Evolutionary conservation across 2,113 vertebrate genomes (phyloP), one percentile per base, ranked within the genome.

Genomic region (Artemisiospiza belli): DNA sequence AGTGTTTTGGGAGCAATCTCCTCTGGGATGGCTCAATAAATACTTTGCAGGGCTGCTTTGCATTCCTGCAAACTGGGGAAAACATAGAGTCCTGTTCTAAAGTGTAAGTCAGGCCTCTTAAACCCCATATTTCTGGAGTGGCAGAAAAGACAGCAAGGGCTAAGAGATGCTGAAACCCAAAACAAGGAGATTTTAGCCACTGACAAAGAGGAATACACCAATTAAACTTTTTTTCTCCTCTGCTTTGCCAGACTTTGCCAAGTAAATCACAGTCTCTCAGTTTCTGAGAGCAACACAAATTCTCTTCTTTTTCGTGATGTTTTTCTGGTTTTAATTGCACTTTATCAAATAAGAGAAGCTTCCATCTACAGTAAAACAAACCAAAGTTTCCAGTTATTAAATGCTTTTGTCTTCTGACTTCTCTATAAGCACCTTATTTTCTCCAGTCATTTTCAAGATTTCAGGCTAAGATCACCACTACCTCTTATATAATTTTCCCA

Each of bases 381-480:
- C 39, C 24, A 30, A 83, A 95, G 46, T 64, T 94, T 81, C 18
- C 41, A 87, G 59, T 80, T 94, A 89, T 74, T 35, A 68, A 39
- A 90, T 70, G 64, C 21, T 61, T 89, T 85, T 79, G 15, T 11
- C 67, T 79, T 81, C 59, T 64, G 9, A 49, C 39, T 91, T 19
- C 44, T 88, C 46, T 93, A 1, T 67, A 95, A 95, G 33, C 27
- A 79, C 22, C 54, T 91, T 83, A 91, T 97, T 97, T 95, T 93
- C 87, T 92, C 66, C 81, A 94, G 79, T 90, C 3, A 58, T 96
- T 96, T 96, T 94, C 66, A 90, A 69, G 78, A 93, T 95, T 96
- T 95, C 94, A 96, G 82, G 81, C 78, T 90, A 95, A 73, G 83
- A 89, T 95, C 91, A 78, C 51, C 52, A 95, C 70, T 52, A 76